Evolutionary conservation across 2,888 invertebrate species (phyloP), one percentile per base, ranked within the genome.

Genomic region (Petrolisthes cinctipes): DNA sequence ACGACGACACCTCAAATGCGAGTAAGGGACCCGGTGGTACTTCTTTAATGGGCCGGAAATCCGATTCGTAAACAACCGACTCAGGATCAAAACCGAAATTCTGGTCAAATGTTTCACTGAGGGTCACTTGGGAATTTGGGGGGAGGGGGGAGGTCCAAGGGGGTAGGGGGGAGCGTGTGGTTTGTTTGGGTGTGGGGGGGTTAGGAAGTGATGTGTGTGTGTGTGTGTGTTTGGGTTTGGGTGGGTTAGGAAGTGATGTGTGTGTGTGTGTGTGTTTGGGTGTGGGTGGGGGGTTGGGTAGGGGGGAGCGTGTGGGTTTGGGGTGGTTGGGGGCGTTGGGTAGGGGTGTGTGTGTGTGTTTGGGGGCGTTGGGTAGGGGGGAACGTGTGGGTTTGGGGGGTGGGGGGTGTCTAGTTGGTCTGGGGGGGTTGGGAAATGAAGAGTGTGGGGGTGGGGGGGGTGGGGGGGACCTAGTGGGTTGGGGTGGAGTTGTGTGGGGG

Each of bases 11-110:
- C 54, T 88, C 88, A 56, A 88, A 88, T 56, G 88, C 88, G 66
- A 88, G 57, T 54, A 85, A 17, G 0, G 85, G 88, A 7, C 85
- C 85, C 4, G 82, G 57, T 20, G 37, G 54, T 4, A 76, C 37
- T 9, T 76, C 54, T 71, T 71, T 85, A 56, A 90, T 78, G 14
- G 90, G 90, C 11, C 83, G 76, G 80, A 90, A 90, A 66, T 90
- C 90, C n/a, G 86, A 88, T 20, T 90, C 90, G 17, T 89, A 90
- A 3, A 90, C 86, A 6, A 90, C 82, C 14, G 86, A 84, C 14
- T 88, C 78, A 1, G 90, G 90, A 66, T 89, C 83, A 75, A 90
- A 90, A 7, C 90, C 90, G 23, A 82, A 85, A 82, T 82, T 88
- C 54, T 88, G 88, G n/a, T 75, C 81, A 51, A 88, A 85, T 53